These are phyloP conservation scores for Sphaerophoria taeniata DNA, from an alignment of 2,888 invertebrate genomes.

Conservation along the genomic window DNA sequence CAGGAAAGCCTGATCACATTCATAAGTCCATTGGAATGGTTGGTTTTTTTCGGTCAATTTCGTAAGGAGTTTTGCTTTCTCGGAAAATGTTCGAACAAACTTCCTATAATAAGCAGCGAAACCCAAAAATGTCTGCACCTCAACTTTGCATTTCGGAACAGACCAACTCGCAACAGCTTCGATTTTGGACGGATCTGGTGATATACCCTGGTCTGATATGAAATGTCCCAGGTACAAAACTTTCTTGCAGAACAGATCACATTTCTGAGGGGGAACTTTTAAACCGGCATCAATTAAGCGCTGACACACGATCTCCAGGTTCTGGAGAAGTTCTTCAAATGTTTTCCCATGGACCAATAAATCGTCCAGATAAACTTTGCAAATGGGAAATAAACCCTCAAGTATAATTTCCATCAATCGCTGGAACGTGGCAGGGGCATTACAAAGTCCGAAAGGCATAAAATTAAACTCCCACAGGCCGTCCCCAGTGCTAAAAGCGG, in stretches of 20 bases:
- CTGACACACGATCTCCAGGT: not conserved
- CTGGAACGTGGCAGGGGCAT: not conserved
- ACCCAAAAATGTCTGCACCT: constrained; percentile 14
- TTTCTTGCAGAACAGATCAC: constrained; percentile 15
- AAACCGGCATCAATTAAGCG: not conserved
- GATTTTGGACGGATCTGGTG: constrained; percentile 8
- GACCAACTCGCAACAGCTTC: constrained; percentile 3
- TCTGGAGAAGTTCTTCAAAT: constrained; percentile 15
- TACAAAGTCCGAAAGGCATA: too few relatives aligned
- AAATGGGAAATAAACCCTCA: not conserved
- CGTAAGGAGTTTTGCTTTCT: constrained; percentile 9
- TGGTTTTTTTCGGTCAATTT: constrained; percentile 24
- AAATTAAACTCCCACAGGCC: not conserved
- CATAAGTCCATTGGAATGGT: not conserved
- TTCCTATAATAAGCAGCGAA: not conserved
- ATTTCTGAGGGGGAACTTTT: not conserved
- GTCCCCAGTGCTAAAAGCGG: not conserved
- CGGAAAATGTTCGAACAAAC: constrained; percentile 9
- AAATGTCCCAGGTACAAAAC: constrained; percentile 16
- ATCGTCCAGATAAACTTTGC: constrained; percentile 15
- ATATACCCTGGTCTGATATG: constrained; percentile 12
- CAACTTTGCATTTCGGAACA: constrained; percentile 2
- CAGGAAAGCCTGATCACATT: constrained; percentile 12
- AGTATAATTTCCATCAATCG: too few relatives aligned
- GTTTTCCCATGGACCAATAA: not conserved